Evolutionary conservation across 2,888 invertebrate species (phyloP).

Genomic region (Drosophila pseudotakahashii): DNA sequence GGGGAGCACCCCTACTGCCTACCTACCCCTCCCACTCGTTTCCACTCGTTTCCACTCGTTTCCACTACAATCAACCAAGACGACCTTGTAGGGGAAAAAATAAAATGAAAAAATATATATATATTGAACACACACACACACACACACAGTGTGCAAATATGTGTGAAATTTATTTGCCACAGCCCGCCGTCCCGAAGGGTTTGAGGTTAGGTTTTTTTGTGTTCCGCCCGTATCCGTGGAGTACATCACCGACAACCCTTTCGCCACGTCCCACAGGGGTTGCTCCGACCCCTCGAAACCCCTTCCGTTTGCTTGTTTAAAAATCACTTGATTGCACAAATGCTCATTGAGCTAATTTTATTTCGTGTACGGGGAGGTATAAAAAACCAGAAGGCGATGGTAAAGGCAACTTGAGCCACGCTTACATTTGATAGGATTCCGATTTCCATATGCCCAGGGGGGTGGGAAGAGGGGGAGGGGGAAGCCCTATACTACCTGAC

Average conservation of each 20-base stretch:
- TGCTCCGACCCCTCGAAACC: constrained; percentile 52
- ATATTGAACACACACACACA: constrained; percentile 57
- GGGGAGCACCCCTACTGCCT: constrained; percentile 1
- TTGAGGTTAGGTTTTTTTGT: not conserved
- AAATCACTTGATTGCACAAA: constrained; percentile 82
- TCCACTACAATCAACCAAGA: constrained; percentile 72
- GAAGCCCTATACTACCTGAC: constrained; percentile 52
- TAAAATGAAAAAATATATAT: constrained; percentile 5
- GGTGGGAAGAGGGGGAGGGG: not conserved
- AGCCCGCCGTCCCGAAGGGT: constrained; percentile 20
- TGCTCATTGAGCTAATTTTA: constrained; percentile 82
- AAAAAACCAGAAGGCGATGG: not conserved
- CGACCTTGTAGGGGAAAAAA: constrained; percentile 58
- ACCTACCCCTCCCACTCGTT: constrained; percentile 12
- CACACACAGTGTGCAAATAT: constrained; percentile 70
- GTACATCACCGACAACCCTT: constrained; percentile 52
- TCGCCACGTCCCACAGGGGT: constrained; percentile 50
- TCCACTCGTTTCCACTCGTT: constrained; percentile 55
- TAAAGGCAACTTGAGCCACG: constrained; percentile 61
- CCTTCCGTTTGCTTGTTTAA: constrained; percentile 68
- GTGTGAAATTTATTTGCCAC: constrained; percentile 77
- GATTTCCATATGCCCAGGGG: constrained; percentile 52
- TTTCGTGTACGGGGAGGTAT: constrained; percentile 44
- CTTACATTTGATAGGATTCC: constrained; percentile 75
- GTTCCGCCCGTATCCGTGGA: constrained; percentile 18